Conservation (phyloP, 2,888 invertebrate genomes). For the Apoda limacodes region DNA sequence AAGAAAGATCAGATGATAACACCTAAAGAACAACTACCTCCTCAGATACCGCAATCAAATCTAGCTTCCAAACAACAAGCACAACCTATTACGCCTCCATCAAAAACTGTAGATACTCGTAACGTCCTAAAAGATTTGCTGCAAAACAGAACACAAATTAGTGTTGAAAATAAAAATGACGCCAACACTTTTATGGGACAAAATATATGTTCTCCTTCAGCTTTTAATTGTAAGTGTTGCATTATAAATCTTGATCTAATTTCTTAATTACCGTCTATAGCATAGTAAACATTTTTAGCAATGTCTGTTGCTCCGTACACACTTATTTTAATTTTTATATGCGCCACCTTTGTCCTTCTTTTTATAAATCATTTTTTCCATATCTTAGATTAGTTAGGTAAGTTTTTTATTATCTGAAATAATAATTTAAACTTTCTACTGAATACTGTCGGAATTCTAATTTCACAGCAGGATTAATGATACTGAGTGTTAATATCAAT, state of each 20-base stretch:
- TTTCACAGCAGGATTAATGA: no score
- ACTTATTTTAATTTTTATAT: no score
- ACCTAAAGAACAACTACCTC: no score
- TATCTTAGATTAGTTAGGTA: no score
- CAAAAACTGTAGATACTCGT: slow-evolving; percentile 27
- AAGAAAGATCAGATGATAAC: no score
- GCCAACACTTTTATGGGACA: slow-evolving; percentile 52
- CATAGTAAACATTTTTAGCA: no score
- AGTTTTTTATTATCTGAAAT: no score
- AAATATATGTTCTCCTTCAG: slow-evolving; percentile 49
- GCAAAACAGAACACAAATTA: slow-evolving; percentile 33
- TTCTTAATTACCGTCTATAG: background rate
- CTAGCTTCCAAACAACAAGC: slow-evolving; percentile 3
- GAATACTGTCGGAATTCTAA: no score
- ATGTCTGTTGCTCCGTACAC: no score
- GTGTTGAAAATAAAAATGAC: slow-evolving; percentile 26
- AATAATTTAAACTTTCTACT: no score
- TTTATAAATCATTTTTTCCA: background rate
- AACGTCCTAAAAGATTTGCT: slow-evolving; percentile 42
- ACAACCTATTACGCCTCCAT: slow-evolving; percentile 8
- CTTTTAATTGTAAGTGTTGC: slow-evolving; percentile 36
- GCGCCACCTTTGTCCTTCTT: no score
- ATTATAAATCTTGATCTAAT: slow-evolving; percentile 2
- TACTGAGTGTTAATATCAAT: no score
- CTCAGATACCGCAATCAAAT: slow-evolving; percentile 7